Evolutionary conservation across 2,113 vertebrate species (phyloP).

Genomic region (Puma concolor): DNA sequence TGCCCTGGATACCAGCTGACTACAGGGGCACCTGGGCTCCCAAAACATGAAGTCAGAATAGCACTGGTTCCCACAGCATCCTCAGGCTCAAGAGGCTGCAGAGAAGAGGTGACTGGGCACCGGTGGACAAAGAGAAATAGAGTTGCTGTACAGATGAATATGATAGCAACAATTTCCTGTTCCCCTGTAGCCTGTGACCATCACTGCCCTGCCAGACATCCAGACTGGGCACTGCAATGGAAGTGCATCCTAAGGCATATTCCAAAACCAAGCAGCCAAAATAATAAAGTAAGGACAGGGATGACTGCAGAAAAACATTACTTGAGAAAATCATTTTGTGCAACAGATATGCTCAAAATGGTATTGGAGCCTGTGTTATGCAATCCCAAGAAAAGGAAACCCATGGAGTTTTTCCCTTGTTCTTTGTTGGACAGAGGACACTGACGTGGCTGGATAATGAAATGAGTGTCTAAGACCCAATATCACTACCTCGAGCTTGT

Average conservation of each 20-base stretch:
- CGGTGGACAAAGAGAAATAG: background rate
- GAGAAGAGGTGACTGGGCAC: background rate
- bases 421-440: background rate
- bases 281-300: background rate
- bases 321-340: background rate
- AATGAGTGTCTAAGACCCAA: background rate
- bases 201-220: background rate
- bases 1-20: background rate
- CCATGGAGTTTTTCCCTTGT: background rate
- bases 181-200: background rate
- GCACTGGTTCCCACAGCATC: background rate
- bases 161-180: background rate
- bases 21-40: background rate
- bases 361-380: background rate
- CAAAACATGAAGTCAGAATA: background rate
- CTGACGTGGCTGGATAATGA: background rate
- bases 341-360: background rate
- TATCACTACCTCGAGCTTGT: background rate
- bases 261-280: background rate
- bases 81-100: background rate
- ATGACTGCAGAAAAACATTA: background rate
- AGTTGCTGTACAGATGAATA: background rate
- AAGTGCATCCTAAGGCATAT: background rate
- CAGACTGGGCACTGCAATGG: accelerated
- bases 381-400: background rate